Conservation (phyloP, 2,113 vertebrate species). For the Myrmecobius fasciatus region DNA sequence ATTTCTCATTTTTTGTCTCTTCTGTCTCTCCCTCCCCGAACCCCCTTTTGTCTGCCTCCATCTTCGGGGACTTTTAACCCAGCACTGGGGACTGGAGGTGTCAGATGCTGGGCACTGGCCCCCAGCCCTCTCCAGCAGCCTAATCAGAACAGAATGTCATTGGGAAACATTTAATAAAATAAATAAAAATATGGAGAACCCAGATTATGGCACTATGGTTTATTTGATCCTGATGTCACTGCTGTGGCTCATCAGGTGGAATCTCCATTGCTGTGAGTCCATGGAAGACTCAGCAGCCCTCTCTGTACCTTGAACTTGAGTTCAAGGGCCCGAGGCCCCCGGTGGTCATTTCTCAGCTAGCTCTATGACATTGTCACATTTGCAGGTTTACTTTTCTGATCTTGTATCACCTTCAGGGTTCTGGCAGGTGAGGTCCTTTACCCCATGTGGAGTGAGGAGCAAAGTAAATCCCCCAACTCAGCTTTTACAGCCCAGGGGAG, state of each 20-base stretch:
- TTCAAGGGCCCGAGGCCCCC: background rate
- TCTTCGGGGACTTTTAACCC: background rate
- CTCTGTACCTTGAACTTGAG: background rate
- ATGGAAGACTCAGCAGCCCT: background rate
- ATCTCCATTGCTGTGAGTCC: background rate
- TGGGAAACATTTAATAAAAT: background rate
- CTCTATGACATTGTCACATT: background rate
- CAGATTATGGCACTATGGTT: background rate
- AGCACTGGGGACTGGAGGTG: background rate
- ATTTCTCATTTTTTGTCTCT: background rate
- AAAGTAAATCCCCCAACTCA: background rate
- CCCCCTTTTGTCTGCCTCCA: background rate
- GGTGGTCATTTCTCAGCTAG: background rate
- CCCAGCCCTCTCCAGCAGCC: background rate
- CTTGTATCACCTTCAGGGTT: slow-evolving; percentile 27
- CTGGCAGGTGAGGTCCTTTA: background rate
- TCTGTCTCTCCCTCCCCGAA: background rate
- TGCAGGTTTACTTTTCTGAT: slow-evolving; percentile 11
- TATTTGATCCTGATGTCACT: background rate
- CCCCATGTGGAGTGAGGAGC: background rate
- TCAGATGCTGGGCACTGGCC: background rate
- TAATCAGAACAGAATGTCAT: background rate
- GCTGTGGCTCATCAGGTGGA: background rate
- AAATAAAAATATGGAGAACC: background rate
- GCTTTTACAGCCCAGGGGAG: background rate